Evolutionary conservation across 2,797 vertebrate species (phyloP).

Genomic region (Chloroceryle amazona): DNA sequence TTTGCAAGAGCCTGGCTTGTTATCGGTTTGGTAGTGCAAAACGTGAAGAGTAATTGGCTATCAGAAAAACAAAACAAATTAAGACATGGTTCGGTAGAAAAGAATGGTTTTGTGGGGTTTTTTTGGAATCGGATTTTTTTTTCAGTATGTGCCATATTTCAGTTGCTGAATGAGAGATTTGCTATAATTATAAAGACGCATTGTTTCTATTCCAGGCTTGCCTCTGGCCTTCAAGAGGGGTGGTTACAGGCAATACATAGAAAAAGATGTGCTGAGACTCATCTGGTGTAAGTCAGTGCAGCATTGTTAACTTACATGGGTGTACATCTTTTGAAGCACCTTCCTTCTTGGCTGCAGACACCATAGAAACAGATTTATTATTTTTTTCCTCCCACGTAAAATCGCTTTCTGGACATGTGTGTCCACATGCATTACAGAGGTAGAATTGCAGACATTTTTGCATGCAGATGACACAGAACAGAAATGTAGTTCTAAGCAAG

Average conservation of each 20-base stretch:
- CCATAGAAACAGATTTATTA: background rate
- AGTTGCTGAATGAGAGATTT: slow-evolving; percentile 7
- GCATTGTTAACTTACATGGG: background rate
- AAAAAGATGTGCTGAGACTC: background rate
- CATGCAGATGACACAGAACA: background rate
- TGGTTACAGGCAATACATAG: background rate
- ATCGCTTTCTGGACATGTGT: background rate
- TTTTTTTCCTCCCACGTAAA: background rate
- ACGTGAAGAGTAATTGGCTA: background rate
- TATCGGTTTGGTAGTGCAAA: background rate
- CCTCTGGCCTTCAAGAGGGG: background rate
- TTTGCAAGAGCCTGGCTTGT: background rate
- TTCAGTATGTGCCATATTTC: slow-evolving; percentile 2
- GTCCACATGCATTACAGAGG: background rate
- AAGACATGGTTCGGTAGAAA: slow-evolving; percentile 21
- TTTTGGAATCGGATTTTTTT: slow-evolving; percentile 14
- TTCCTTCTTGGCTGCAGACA: background rate
- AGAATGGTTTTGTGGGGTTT: slow-evolving; percentile 28
- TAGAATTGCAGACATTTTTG: background rate
- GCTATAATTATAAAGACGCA: slow-evolving; percentile 26
- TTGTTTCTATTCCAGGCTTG: slow-evolving; percentile 3
- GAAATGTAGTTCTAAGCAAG: background rate
- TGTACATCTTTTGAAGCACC: background rate
- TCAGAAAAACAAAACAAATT: slow-evolving; percentile 49
- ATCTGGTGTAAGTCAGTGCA: background rate